Evolutionary conservation across 2,888 invertebrate species (phyloP), one percentile per base, ranked within the genome.

Genomic region (Brenthis hecate): DNA sequence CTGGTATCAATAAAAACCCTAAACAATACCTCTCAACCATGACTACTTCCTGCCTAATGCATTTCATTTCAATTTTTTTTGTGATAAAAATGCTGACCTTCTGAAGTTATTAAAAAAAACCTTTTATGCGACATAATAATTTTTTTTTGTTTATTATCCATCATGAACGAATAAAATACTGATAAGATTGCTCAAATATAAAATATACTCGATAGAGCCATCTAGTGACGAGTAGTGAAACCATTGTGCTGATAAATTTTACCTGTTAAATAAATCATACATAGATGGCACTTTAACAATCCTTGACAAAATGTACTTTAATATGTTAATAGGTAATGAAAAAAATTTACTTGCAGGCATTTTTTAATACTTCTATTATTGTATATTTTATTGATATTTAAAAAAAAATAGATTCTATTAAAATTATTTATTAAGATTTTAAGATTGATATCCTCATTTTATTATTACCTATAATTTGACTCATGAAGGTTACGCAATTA

Each of bases 171-270:
- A 2, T 43, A 3, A 57, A 56, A 36, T 13, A n/a, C 13, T n/a
- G 11, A 50, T 50, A 60, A 14, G 13, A 53, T n/a, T 51, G 16
- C n/a, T 51, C 14, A 6, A 16, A 53, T 8, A 14, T 16, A 53
- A 11, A 19, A 4, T 62, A 14, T 43, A 19, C 0, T 19, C 11
- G 6, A 13, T 14, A 62, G 65, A 61, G 75, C 68, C 75, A 85
- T 81, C 89, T 86, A 80, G 81, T 74, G 81, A 72, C 74, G 80
- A 85, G 83, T 89, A 86, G 89, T 75, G 6, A 62, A 58, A 85
- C 77, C 78, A 75, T 58, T 13, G 61, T 23, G 6, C 8, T 43
- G 16, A 6, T 50, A 56, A n/a, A 16, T 56, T 56, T 63, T 48
- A 8, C 14, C 23, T 58, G 50, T 60, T 61, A 13, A n/a, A 16